phyloP scores from a whole-genome alignment of 2,888 invertebrate species.

The Apamea sordens region DNA sequence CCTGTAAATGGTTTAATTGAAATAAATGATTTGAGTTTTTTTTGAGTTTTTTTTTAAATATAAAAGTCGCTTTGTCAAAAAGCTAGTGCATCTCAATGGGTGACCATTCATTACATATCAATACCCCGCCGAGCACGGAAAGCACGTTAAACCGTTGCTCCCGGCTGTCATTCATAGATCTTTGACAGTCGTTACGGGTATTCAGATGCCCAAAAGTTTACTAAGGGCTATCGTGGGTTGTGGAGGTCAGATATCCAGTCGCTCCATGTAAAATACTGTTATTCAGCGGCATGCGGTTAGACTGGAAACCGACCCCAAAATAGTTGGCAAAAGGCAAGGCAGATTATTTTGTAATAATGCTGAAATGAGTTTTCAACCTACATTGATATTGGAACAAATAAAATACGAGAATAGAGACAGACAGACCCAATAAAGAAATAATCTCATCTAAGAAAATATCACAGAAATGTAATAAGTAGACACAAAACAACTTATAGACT shows the following conservation, averaged over 20 bases:
- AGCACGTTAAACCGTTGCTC: no score
- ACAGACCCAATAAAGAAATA: conserved; percentile 12
- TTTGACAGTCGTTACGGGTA: not conserved
- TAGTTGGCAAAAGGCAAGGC: not conserved
- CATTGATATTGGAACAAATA: not conserved
- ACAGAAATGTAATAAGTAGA: conserved; percentile 3
- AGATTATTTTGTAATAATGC: not conserved
- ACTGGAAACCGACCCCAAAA: not conserved
- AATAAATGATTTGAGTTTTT: no score
- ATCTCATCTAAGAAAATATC: conserved; percentile 13
- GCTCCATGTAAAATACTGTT: not conserved
- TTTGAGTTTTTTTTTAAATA: no score
- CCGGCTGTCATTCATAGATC: no score
- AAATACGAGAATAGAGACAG: not conserved
- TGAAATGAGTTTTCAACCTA: not conserved
- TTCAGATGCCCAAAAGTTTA: not conserved
- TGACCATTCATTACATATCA: no score
- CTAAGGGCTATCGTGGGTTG: not conserved
- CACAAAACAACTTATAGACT: conserved; percentile 1
- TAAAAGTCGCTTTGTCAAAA: no score
- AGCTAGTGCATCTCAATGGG: no score
- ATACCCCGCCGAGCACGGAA: no score
- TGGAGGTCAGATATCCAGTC: not conserved
- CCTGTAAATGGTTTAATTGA: no score
- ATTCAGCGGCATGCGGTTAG: not conserved